Conservation (phyloP, 2,113 vertebrate species). For the Ptilorrhoa leucosticta region DNA sequence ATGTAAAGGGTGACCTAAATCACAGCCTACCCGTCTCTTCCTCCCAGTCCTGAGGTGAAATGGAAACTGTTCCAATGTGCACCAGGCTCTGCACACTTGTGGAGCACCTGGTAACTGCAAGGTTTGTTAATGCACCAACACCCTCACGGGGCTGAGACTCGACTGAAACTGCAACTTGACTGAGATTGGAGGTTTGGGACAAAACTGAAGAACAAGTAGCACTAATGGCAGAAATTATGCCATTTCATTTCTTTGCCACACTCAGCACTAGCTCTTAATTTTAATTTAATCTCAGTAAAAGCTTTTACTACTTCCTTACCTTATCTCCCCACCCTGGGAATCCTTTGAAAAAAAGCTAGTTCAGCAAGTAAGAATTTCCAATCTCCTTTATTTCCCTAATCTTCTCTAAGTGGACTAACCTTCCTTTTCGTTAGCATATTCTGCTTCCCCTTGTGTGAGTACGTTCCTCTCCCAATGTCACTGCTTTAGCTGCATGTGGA, state of each 20-base stretch:
- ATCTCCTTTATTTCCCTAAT: neutral
- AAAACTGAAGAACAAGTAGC: neutral
- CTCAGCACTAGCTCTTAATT: neutral
- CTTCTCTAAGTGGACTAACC: neutral
- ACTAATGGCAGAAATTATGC: neutral
- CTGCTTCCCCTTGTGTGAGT: neutral
- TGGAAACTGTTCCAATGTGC: neutral
- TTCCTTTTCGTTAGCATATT: neutral
- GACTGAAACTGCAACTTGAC: neutral
- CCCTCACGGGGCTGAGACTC: neutral
- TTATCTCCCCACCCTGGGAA: neutral
- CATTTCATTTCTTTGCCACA: neutral
- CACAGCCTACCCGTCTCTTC: neutral
- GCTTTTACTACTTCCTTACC: neutral
- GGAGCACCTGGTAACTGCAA: neutral
- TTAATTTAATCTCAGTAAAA: constrained; percentile 14
- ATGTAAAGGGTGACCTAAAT: neutral
- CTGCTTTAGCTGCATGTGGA: neutral
- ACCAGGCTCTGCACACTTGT: neutral
- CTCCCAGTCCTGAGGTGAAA: neutral
- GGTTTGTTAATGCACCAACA: neutral
- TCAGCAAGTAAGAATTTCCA: neutral
- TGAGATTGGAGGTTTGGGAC: neutral
- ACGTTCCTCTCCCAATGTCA: neutral
- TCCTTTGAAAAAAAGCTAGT: neutral